Evolutionary conservation across 2,888 invertebrate species (phyloP), one percentile per base, ranked within the genome.

Genomic region (Lepidocyrtoides sp.): DNA sequence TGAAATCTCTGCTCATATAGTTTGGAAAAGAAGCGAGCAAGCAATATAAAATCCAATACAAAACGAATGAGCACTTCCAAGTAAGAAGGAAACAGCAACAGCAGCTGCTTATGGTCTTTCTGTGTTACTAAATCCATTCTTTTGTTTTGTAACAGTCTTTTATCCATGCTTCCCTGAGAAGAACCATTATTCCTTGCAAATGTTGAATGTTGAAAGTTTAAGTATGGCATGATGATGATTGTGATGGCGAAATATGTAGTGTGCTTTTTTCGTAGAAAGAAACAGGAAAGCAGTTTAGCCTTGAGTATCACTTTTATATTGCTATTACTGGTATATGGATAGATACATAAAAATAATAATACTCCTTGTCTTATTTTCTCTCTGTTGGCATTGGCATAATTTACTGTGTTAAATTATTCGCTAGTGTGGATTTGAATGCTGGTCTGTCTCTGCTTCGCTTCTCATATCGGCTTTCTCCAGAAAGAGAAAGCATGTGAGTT

Each of bases 341-440:
- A 51, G 32, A 23, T n/a, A 14, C 1, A 57, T 57, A 57, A 36
- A 36, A 36, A 36, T 7, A 36, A 36, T 7, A 36, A 36, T 7
- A 36, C 7, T 36, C 36, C 36, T 66, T 66, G 44, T 69, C 26
- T 63, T 51, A 69, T 54, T 81, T 48, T 87, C 41, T 81, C 32
- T 60, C 48, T 17, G 54, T 83, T 89, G 72, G 79, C 81, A 79
- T 72, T 82, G 81, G 81, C 82, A 88, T 89, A 89, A 83, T 89
- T 89, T 89, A 75, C 83, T 89, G 89, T 57, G 66, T 26, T 83
- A 89, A 89, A 89, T 89, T 89, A 89, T 83, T 89, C 75, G 82
- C 83, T 82, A 75, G 82, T 75, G 72, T 83, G 75, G 57, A 88
- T 88, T 81, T 88, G 32, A 88, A 88, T 88, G 81, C 36, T 51